Conservation (phyloP, 2,113 vertebrate genomes). For the Mirza zaza region DNA sequence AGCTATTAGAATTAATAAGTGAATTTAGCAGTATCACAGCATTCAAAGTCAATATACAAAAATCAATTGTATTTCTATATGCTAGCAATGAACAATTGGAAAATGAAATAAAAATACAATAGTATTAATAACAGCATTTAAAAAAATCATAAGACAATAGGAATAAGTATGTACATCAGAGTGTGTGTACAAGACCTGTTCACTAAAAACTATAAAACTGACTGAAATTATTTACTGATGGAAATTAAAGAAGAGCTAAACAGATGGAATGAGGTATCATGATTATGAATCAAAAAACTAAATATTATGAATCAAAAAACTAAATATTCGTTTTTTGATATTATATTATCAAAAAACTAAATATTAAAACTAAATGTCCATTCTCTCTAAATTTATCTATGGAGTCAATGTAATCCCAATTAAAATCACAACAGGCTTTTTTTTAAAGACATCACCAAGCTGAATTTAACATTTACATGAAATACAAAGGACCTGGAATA, state of each 20-base stretch:
- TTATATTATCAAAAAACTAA: background rate
- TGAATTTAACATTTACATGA: background rate
- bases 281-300: background rate
- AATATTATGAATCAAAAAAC: background rate
- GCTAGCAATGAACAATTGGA: background rate
- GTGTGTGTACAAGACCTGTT: background rate
- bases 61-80: background rate
- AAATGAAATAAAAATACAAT: constrained; percentile 21
- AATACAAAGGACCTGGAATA: background rate
- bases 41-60: background rate
- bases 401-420: background rate
- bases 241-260: background rate
- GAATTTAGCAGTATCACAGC: background rate
- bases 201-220: background rate
- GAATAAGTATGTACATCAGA: background rate
- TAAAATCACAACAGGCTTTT: background rate
- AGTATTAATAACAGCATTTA: background rate
- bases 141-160: background rate
- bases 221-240: background rate
- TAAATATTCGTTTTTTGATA: too few species aligned
- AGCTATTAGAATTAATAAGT: constrained; percentile 10
- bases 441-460: background rate
- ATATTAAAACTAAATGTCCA: background rate
- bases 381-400: background rate
- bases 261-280: background rate